Conservation (phyloP, 2,113 vertebrate species). For the Hiodon alosoides region DNA sequence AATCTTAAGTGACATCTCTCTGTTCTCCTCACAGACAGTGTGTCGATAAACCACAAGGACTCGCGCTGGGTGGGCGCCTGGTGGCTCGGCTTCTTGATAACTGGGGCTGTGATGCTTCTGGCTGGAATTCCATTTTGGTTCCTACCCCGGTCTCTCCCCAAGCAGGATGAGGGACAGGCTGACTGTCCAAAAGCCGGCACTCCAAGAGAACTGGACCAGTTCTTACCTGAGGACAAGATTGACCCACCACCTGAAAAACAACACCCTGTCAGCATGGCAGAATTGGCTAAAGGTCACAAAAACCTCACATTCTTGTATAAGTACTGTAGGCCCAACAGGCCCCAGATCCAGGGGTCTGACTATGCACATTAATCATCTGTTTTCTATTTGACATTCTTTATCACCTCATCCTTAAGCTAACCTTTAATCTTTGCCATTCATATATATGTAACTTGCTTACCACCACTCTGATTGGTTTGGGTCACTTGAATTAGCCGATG, state of each 20-base stretch:
- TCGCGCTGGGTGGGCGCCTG: slow-evolving; percentile 92
- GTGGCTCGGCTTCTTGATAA: slow-evolving; percentile 90
- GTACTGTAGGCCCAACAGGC: too few relatives aligned
- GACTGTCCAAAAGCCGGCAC: neutral
- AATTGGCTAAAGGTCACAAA: slow-evolving; percentile 73
- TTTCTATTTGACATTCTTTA: too few relatives aligned
- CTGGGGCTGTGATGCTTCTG: slow-evolving; percentile 67
- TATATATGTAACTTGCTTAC: too few relatives aligned
- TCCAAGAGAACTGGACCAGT: slow-evolving; percentile 50
- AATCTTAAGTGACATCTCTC: neutral
- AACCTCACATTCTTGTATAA: neutral
- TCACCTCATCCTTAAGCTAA: too few relatives aligned
- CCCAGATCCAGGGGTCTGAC: neutral
- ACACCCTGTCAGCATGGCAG: slow-evolving; percentile 50
- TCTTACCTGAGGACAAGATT: slow-evolving; percentile 47
- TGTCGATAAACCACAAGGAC: slow-evolving; percentile 78
- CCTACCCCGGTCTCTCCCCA: slow-evolving; percentile 74
- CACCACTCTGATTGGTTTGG: too few relatives aligned
- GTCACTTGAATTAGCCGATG: too few relatives aligned
- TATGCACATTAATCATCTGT: neutral
- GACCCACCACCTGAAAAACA: slow-evolving; percentile 37
- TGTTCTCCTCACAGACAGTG: slow-evolving; percentile 53
- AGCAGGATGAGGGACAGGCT: slow-evolving; percentile 43
- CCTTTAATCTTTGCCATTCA: too few relatives aligned
- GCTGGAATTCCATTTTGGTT: slow-evolving; percentile 89